Conservation (phyloP, 2,888 invertebrate genomes). For the Eugnorisma glareosa region DNA sequence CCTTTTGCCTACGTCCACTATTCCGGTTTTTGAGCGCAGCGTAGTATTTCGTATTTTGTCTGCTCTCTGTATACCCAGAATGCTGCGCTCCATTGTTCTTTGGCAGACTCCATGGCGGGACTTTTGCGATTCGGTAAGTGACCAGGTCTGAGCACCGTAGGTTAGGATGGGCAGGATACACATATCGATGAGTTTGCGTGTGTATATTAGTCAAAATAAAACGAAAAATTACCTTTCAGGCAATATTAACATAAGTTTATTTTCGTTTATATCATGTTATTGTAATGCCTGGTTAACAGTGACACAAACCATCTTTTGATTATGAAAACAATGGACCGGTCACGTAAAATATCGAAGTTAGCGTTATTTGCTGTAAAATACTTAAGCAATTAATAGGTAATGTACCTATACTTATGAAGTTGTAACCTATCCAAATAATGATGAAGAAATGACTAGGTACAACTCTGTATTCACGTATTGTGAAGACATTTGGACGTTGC, state of each 20-base stretch:
- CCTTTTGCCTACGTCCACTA: too few relatives aligned
- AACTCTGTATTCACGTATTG: neutral
- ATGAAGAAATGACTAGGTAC: neutral
- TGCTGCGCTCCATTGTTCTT: too few relatives aligned
- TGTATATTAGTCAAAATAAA: slow-evolving; percentile 13
- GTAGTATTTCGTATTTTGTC: too few relatives aligned
- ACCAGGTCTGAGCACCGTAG: too few relatives aligned
- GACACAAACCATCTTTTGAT: neutral
- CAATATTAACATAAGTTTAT: neutral
- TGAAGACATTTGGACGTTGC: neutral
- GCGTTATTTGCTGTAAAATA: neutral
- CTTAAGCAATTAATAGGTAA: neutral
- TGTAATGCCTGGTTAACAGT: neutral
- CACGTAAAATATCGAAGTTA: slow-evolving; percentile 2
- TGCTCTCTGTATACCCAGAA: too few relatives aligned
- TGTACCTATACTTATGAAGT: too few relatives aligned
- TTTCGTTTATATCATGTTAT: slow-evolving; percentile 13
- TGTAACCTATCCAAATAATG: too few relatives aligned
- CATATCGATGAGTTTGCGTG: too few relatives aligned
- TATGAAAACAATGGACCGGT: neutral
- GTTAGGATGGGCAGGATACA: too few relatives aligned
- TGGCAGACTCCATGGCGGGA: too few relatives aligned
- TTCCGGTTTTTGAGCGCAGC: too few relatives aligned
- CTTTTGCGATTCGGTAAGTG: too few relatives aligned
- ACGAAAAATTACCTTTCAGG: neutral